Percentiles rank a stretch among this genome's conserved stretches.
Conservation (phyloP, 1,140 invertebrate genomes). For the Sipha flava region DNA sequence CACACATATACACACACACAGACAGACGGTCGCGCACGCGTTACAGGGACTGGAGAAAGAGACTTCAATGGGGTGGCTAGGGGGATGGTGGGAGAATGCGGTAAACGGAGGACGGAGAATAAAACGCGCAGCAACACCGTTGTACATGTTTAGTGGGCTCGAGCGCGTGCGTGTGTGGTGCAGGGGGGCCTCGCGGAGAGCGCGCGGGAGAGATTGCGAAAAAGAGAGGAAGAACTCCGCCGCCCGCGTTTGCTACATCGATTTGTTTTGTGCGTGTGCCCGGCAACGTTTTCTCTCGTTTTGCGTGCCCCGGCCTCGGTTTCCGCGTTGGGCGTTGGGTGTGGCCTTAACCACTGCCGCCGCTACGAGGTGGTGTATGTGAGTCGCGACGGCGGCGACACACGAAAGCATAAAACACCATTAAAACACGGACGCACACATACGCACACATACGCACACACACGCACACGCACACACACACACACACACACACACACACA, state of each 20-base stretch:
- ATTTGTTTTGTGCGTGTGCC: conserved; percentile 25
- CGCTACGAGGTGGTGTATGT: not conserved
- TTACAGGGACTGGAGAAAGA: too few species aligned
- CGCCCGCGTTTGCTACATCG: conserved; percentile 27
- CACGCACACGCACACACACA: not conserved
- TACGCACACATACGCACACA: not conserved
- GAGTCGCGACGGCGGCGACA: not conserved
- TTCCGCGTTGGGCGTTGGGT: conserved; percentile 18
- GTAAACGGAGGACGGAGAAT: not conserved
- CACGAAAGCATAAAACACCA: not conserved
- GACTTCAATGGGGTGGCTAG: too few species aligned
- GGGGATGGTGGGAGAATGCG: not conserved
- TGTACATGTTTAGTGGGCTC: not conserved
- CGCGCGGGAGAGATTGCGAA: not conserved
- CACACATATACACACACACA: too few species aligned
- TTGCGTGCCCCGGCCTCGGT: not conserved
- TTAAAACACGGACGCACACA: not conserved
- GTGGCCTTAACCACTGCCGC: not conserved
- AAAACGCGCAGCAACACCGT: not conserved
- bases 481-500: not conserved
- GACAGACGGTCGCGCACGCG: too few species aligned
- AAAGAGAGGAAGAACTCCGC: conserved; percentile 21
- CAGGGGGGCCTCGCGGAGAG: not conserved
- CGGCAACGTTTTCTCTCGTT: not conserved
- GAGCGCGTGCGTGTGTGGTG: not conserved